phyloP scores from a whole-genome alignment of 1,140 invertebrate species.

The Dendroctonus valens region DNA sequence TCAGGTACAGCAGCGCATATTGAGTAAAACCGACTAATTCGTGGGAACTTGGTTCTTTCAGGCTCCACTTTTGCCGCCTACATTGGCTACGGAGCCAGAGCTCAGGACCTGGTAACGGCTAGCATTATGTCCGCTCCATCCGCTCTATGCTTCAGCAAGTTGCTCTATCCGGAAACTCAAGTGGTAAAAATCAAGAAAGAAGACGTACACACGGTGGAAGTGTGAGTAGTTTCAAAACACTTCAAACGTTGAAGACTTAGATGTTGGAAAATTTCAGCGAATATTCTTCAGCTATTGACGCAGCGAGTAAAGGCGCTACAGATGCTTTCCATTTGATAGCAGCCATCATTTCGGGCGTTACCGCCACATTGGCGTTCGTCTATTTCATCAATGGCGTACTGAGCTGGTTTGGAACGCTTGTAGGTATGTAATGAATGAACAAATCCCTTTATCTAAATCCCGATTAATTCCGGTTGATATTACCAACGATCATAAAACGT shows the following conservation, averaged over 20 bases:
- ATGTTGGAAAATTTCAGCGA: conserved; percentile 57
- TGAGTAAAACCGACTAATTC: neutral
- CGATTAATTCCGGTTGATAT: no score
- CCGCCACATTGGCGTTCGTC: conserved; percentile 87
- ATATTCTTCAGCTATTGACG: conserved; percentile 82
- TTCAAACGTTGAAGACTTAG: neutral
- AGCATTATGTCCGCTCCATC: conserved; percentile 95
- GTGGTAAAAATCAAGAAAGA: conserved; percentile 68
- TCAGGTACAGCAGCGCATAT: conserved; percentile 61
- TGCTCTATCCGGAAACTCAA: conserved; percentile 88
- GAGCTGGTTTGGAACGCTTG: conserved; percentile 73
- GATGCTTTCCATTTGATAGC: conserved; percentile 79
- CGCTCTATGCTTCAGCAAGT: conserved; percentile 83
- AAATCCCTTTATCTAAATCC: no score
- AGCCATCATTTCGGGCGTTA: conserved; percentile 87
- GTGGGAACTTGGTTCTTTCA: conserved; percentile 40
- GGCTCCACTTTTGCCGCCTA: conserved; percentile 89
- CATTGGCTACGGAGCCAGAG: conserved; percentile 83
- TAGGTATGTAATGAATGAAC: conserved; percentile 57
- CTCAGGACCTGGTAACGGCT: conserved; percentile 81
- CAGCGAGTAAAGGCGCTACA: conserved; percentile 83
- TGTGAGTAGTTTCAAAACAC: conserved; percentile 25
- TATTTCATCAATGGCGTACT: conserved; percentile 80
- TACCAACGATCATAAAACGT: no score
- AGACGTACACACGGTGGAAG: conserved; percentile 34